Conservation (phyloP, 2,797 vertebrate genomes). For the Catharus ustulatus region DNA sequence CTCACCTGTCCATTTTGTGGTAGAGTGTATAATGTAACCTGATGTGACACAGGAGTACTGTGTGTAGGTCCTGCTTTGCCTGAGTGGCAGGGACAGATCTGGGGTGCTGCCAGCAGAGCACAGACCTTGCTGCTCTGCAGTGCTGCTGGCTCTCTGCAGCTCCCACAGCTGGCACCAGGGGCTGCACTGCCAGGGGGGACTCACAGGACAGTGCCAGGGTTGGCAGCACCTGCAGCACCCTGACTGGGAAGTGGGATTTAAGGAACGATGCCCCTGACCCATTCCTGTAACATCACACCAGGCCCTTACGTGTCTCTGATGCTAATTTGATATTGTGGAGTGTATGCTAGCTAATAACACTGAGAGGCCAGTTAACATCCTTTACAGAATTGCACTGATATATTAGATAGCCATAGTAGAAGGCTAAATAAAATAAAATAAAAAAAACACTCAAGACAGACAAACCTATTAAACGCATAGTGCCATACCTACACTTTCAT, state of each 20-base stretch:
- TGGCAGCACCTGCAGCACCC: neutral
- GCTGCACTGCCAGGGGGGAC: neutral
- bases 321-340: neutral
- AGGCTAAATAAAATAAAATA: neutral
- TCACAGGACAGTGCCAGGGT: accelerated
- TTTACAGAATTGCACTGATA: neutral
- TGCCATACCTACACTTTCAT: neutral
- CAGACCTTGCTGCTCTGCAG: neutral
- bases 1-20: neutral
- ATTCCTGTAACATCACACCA: neutral
- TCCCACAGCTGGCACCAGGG: accelerated
- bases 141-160: neutral
- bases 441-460: neutral
- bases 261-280: neutral
- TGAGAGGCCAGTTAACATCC: neutral
- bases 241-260: neutral
- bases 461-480: neutral
- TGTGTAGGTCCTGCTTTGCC: neutral
- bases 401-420: neutral
- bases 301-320: neutral
- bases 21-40: neutral
- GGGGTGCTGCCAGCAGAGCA: neutral
- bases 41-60: accelerated
- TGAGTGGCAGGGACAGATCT: neutral
- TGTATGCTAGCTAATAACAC: neutral